Percentiles rank a stretch among this genome's conserved stretches.
phyloP scores from a whole-genome alignment of 2,113 vertebrate species.

The Stegastes partitus region DNA sequence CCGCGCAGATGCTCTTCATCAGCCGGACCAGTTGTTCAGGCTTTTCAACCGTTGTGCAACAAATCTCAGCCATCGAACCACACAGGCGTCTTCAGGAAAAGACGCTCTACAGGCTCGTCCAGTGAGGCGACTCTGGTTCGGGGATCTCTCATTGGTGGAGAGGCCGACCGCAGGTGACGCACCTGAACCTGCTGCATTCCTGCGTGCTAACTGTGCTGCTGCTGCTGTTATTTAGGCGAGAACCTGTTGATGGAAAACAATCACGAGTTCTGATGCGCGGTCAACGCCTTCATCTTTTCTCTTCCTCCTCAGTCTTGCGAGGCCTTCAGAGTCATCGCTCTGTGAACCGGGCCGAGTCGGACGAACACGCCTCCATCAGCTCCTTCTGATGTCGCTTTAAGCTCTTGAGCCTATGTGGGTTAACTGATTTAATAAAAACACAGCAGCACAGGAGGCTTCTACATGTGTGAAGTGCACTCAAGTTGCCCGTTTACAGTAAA shows the following conservation, averaged over 20 bases:
- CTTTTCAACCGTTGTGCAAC: conserved; percentile 75
- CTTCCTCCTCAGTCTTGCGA: conserved; percentile 10
- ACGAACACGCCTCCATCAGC: background rate
- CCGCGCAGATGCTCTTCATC: conserved; percentile 43
- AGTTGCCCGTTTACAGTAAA: conserved; percentile 44
- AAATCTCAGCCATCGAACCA: conserved; percentile 79
- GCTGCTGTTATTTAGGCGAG: conserved; percentile 30
- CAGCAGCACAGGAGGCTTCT: too few species aligned
- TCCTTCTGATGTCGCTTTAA: background rate
- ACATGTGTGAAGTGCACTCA: background rate
- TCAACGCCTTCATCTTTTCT: background rate
- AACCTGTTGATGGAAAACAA: conserved; percentile 57
- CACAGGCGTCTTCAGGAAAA: conserved; percentile 52
- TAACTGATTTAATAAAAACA: background rate
- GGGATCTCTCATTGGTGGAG: conserved; percentile 60
- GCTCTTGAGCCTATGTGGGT: background rate
- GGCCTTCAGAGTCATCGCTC: background rate
- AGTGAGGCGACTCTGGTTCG: conserved; percentile 67
- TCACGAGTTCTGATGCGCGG: conserved; percentile 10
- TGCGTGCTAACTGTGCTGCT: conserved; percentile 20
- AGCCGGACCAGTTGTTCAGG: conserved; percentile 72
- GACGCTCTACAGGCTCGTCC: conserved; percentile 82
- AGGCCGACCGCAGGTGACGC: conserved; percentile 42
- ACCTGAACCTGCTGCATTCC: conserved; percentile 70
- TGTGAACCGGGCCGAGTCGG: background rate